These are phyloP conservation scores for Crotalus tigris DNA, from an alignment of 2,113 vertebrate species.

Conservation along the genomic window DNA sequence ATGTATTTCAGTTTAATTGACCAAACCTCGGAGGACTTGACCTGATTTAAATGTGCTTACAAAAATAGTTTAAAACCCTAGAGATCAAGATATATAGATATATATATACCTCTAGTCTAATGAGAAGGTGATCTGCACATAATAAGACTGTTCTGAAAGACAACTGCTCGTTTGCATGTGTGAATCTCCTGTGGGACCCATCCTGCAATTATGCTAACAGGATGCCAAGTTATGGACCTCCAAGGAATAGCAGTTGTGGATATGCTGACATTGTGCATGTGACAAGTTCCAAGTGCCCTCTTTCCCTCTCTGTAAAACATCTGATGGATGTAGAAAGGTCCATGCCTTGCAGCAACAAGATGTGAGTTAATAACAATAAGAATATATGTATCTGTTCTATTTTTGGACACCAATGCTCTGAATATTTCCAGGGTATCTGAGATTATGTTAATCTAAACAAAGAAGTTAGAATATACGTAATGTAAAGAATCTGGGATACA, in stretches of 20 bases:
- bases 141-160: background rate
- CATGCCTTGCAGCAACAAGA: background rate
- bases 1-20: slow-evolving; percentile 25
- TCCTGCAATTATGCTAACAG: background rate
- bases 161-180: background rate
- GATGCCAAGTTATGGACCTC: background rate
- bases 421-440: slow-evolving; percentile 45
- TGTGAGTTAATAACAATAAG: background rate
- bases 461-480: accelerated
- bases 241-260: background rate
- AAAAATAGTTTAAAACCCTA: background rate
- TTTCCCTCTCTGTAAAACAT: background rate
- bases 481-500: background rate
- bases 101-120: background rate
- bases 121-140: background rate
- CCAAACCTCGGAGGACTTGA: background rate
- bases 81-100: background rate
- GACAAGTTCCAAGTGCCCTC: background rate
- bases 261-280: background rate
- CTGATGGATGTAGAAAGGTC: background rate
- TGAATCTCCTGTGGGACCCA: background rate
- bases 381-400: slow-evolving; percentile 19
- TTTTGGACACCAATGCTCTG: slow-evolving; percentile 19
- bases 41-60: background rate
- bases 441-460: slow-evolving; percentile 24